Percentiles rank a stretch among this genome's conserved stretches.
phyloP scores from a whole-genome alignment of 1,140 invertebrate genomes.

The Tenebrio molitor region DNA sequence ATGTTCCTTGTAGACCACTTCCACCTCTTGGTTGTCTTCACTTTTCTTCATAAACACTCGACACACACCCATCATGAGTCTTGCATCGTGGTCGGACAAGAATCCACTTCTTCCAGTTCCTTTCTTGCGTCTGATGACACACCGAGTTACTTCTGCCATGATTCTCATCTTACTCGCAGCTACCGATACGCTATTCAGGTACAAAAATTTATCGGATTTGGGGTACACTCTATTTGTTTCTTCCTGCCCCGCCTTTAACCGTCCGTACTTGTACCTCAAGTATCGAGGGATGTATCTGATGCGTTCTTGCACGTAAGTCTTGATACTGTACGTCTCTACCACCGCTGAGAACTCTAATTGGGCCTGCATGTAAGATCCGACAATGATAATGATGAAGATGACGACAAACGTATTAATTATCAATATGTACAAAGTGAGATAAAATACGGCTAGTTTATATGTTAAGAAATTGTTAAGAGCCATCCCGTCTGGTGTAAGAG shows the following conservation, averaged over 20 bases:
- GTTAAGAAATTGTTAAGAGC: slow-evolving; percentile 15
- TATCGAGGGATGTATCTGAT: neutral
- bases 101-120: neutral
- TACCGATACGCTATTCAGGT: neutral
- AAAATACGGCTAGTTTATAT: slow-evolving; percentile 41
- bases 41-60: neutral
- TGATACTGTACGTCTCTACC: slow-evolving; percentile 1
- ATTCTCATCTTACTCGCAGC: neutral
- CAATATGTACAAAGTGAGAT: slow-evolving; percentile 41
- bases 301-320: neutral
- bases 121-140: neutral
- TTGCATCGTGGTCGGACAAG: neutral
- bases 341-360: slow-evolving; percentile 50
- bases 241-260: neutral
- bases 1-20: slow-evolving; percentile 6
- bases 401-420: slow-evolving; percentile 18
- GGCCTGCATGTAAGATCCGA: slow-evolving; percentile 48
- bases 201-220: slow-evolving; percentile 6
- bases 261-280: neutral
- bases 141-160: neutral
- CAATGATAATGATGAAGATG: slow-evolving; percentile 55
- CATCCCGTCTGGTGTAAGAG: slow-evolving; percentile 3
- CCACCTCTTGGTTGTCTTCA: neutral
- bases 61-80: neutral
- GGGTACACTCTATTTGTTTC: neutral